Conservation (phyloP, 2,113 vertebrate genomes). For the Equus quagga region DNA sequence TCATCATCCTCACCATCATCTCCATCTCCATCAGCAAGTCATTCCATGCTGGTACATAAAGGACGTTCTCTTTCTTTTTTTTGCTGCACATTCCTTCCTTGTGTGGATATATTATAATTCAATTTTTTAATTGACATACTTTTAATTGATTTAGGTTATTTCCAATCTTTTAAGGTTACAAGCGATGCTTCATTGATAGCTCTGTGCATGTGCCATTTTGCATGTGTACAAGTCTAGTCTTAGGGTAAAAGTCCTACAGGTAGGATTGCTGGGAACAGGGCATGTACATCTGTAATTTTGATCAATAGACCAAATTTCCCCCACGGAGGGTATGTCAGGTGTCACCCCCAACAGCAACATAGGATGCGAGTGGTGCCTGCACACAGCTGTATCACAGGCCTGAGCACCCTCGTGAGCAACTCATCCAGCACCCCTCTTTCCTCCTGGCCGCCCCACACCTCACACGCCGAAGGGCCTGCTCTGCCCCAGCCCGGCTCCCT, state of each 20-base stretch:
- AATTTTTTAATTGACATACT: no score
- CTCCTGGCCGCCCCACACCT: not conserved
- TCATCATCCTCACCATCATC: rapidly evolving
- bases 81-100: not conserved
- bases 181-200: not conserved
- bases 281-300: not conserved
- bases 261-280: no score
- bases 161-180: not conserved
- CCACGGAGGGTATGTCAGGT: rapidly evolving
- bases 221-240: not conserved
- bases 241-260: not conserved
- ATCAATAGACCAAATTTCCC: no score
- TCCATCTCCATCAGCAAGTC: not conserved
- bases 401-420: no score
- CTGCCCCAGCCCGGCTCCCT: not conserved
- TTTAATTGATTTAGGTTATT: not conserved
- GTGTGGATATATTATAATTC: not conserved
- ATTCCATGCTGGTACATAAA: no score
- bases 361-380: not conserved
- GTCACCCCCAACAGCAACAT: no score
- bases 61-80: not conserved
- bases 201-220: not conserved
- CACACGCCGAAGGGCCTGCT: not conserved
- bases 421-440: not conserved
- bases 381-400: not conserved